Evolutionary conservation across 2,888 invertebrate genomes (phyloP).

Genomic region (Cryptus armator): DNA sequence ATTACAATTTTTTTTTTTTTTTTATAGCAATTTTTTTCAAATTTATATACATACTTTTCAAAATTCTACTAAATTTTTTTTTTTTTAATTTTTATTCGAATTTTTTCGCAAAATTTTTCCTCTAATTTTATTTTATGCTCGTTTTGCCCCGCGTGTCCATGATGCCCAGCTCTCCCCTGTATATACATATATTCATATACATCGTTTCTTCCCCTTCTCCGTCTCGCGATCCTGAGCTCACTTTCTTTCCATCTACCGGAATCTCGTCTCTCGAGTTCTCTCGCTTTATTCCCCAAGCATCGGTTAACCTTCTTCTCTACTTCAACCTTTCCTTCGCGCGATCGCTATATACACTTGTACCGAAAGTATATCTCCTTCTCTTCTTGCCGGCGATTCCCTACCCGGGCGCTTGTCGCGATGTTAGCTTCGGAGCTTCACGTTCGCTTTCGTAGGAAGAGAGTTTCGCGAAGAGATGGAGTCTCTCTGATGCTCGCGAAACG

Average conservation of each 20-base stretch:
- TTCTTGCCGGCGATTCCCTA: background rate
- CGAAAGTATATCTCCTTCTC: conserved; percentile 21
- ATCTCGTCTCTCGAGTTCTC: conserved; percentile 49
- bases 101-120: too few species aligned
- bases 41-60: too few species aligned
- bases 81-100: too few species aligned
- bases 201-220: background rate
- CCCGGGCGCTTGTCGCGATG: background rate
- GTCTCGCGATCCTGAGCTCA: background rate
- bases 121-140: too few species aligned
- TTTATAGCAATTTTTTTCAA: too few species aligned
- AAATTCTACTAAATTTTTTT: too few species aligned
- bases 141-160: too few species aligned
- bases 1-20: too few species aligned
- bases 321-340: background rate
- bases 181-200: background rate
- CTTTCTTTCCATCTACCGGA: conserved; percentile 55
- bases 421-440: conserved; percentile 56
- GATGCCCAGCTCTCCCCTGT: too few species aligned
- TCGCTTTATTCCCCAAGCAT: conserved; percentile 44
- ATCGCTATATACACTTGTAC: conserved; percentile 15
- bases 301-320: conserved; percentile 52
- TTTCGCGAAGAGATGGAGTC: conserved; percentile 60
- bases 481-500: conserved; percentile 68
- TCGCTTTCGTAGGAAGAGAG: conserved; percentile 62